Base-by-base conservation (phyloP, 2,113 vertebrate species). In the Marcusenius ussheri region DNA sequence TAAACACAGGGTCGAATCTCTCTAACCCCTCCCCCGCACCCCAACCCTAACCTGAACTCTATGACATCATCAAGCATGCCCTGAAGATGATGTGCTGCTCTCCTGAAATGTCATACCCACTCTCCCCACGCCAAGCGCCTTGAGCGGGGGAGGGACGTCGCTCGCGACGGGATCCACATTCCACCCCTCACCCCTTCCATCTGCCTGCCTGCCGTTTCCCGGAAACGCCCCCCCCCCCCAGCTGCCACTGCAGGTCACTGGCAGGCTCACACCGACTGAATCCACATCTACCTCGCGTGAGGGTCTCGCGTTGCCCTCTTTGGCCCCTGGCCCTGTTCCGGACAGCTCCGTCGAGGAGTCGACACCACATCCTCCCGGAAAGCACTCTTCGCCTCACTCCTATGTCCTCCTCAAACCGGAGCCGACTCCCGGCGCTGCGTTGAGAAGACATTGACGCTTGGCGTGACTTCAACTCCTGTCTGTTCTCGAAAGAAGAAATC, bases 231-330 rank as follows among this genome's bases (percentile, higher is more conserved):
- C 49, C 47, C 39, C 39, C 47, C 93, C 93, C 91, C 91, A 91
- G 93, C 93, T 94, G 93, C 93, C 92, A 85, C 88, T 83, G n/a
- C 88, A 92, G 90, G 92, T 91, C 91, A 91, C 89, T 93, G 91
- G 92, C 91, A 93, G 92, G 90, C 91, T 95, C 91, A 90, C 88
- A 91, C 93, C 92, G 94, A 93, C 91, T 91, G 91, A 93, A 94
- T 93, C 91, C 93, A 70, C 62, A 27, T 95, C 96, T 96, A 96
- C 96, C 96, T 96, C 96, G 94, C 91, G 93, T 50, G 90, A 92
- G 90, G 94, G 92, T 90, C 46, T 87, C 89, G 90, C 88, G 8
- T 89, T 91, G 87, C 90, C 90, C 92, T 90, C 35, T 62, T 93
- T 91, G 91, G 93, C 91, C 93, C 89, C 90, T 93, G 93, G 93